Conservation (phyloP, 2,888 invertebrate genomes). For the Drosophila barbarae region DNA sequence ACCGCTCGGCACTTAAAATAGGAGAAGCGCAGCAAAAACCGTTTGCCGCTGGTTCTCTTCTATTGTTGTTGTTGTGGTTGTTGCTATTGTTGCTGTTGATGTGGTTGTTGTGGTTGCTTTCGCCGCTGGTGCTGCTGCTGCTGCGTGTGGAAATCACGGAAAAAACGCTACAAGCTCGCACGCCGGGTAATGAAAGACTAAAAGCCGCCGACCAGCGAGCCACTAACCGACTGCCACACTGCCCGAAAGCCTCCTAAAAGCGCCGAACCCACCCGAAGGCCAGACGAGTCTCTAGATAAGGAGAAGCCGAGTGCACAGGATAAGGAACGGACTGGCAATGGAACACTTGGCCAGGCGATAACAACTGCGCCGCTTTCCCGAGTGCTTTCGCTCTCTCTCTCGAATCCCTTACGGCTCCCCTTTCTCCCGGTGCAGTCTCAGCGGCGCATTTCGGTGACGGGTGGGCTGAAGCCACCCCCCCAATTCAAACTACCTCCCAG, state of each 20-base stretch:
- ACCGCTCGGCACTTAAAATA: slow-evolving; percentile 64
- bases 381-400: neutral
- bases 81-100: slow-evolving; percentile 25
- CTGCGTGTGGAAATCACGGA: slow-evolving; percentile 45
- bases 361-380: slow-evolving; percentile 41
- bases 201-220: slow-evolving; percentile 38
- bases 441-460: slow-evolving; percentile 40
- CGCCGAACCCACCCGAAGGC: slow-evolving; percentile 10
- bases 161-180: slow-evolving; percentile 60
- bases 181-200: slow-evolving; percentile 68
- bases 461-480: neutral
- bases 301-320: slow-evolving; percentile 53
- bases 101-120: slow-evolving; percentile 26
- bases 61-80: slow-evolving; percentile 27
- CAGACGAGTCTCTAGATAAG: slow-evolving; percentile 50
- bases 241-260: slow-evolving; percentile 40
- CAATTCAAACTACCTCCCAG: neutral
- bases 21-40: slow-evolving; percentile 51
- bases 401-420: neutral
- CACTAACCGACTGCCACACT: slow-evolving; percentile 53
- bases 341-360: slow-evolving; percentile 57
- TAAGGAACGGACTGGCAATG: slow-evolving; percentile 61
- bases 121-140: slow-evolving; percentile 25
- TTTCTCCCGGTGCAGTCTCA: slow-evolving; percentile 42
- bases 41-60: slow-evolving; percentile 44